phyloP scores from a whole-genome alignment of 2,888 invertebrate species.

The Coleophora deauratella region DNA sequence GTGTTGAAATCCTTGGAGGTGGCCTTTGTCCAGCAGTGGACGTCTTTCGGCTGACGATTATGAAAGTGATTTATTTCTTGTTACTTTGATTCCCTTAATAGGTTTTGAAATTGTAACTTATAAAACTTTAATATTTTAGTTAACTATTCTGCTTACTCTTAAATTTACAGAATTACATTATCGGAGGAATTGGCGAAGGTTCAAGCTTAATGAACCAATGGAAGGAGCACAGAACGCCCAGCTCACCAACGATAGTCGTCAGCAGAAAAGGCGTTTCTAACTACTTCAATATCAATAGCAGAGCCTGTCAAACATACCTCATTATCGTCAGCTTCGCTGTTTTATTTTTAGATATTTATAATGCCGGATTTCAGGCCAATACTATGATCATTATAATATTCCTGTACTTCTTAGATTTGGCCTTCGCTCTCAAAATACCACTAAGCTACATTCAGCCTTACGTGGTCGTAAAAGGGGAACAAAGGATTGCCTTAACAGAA shows the following conservation, averaged over 20 bases:
- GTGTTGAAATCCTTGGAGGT: too few species aligned
- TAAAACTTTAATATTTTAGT: too few species aligned
- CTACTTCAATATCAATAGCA: conserved; percentile 29
- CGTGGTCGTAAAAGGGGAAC: conserved; percentile 19
- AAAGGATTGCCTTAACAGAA: conserved; percentile 22
- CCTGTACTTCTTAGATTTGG: conserved; percentile 41
- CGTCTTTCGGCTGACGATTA: too few species aligned
- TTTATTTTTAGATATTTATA: conserved; percentile 43
- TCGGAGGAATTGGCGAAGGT: conserved; percentile 18
- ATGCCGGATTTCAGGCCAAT: conserved; percentile 49
- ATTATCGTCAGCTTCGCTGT: conserved; percentile 26
- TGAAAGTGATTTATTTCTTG: too few species aligned
- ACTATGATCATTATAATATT: conserved; percentile 22
- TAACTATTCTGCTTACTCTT: too few species aligned
- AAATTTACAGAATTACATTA: conserved; percentile 34
- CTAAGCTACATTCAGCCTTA: conserved; percentile 30
- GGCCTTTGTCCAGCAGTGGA: too few species aligned
- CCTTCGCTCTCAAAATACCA: conserved; percentile 41
- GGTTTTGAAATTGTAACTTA: too few species aligned
- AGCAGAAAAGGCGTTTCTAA: conserved; percentile 21
- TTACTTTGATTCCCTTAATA: too few species aligned
- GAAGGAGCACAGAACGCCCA: conserved; percentile 12
- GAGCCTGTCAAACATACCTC: conserved; percentile 32
- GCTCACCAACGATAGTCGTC: conserved; percentile 9
- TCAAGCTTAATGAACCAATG: conserved; percentile 11